These are phyloP conservation scores for Vulpes lagopus DNA, from an alignment of 2,113 vertebrate genomes.

Conservation along the genomic window DNA sequence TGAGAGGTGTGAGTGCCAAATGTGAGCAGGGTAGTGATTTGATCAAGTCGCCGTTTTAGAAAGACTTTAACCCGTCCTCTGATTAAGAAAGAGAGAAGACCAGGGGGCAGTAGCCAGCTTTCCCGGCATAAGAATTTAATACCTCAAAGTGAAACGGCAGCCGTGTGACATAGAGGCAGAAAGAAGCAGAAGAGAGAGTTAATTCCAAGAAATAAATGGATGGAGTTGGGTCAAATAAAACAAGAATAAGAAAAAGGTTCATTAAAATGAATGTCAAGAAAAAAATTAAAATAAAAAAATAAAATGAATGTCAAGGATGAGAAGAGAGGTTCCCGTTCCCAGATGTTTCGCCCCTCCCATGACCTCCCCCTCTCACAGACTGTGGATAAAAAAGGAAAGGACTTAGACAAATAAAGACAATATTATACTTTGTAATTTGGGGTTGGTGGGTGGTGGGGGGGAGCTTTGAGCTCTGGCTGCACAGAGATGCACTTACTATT, in stretches of 20 bases:
- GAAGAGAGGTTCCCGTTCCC: neutral
- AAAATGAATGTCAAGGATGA: neutral
- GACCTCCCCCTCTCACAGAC: neutral
- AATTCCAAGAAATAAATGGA: constrained; percentile 18
- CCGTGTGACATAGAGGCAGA: neutral
- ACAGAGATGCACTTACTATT: constrained; percentile 18
- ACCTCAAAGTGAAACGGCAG: neutral
- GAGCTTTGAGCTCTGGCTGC: neutral
- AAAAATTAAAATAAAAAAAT: too few species aligned
- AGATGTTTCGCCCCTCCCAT: constrained; percentile 26
- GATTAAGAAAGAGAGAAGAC: neutral
- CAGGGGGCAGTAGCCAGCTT: neutral
- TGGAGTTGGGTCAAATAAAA: constrained; percentile 39
- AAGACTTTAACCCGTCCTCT: neutral
- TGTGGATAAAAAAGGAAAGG: neutral
- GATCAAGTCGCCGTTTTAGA: neutral
- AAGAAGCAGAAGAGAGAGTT: neutral
- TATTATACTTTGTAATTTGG: neutral
- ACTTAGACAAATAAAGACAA: constrained; percentile 32
- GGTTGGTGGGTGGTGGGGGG: neutral
- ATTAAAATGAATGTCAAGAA: neutral
- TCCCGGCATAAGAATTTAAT: neutral
- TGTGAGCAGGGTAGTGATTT: neutral
- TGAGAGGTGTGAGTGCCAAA: neutral
- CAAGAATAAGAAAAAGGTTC: neutral